phyloP scores from a whole-genome alignment of 2,888 invertebrate species.

The Cheilosia grossa region DNA sequence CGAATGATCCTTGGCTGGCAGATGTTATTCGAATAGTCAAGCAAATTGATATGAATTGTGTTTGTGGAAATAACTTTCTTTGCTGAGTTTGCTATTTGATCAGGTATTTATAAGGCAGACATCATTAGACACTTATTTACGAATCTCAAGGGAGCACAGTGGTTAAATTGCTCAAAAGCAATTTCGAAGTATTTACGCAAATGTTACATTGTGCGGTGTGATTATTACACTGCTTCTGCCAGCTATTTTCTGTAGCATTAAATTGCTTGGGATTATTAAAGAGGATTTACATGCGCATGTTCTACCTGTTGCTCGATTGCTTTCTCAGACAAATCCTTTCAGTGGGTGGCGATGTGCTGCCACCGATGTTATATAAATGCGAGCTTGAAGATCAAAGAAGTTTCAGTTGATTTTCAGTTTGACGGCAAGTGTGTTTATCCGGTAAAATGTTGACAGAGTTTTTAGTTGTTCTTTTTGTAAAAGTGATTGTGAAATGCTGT shows the following conservation, averaged over 20 bases:
- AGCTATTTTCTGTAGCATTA: conserved; percentile 5
- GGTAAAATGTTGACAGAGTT: conserved; percentile 28
- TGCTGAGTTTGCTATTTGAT: conserved; percentile 8
- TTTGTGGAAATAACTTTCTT: conserved; percentile 4
- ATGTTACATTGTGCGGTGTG: not conserved
- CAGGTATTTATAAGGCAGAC: not conserved
- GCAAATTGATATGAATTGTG: conserved; percentile 51
- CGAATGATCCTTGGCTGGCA: conserved; percentile 50
- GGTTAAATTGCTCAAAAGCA: conserved; percentile 26
- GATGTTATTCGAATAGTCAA: conserved; percentile 26
- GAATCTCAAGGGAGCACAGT: conserved; percentile 17
- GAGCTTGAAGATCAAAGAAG: conserved; percentile 35
- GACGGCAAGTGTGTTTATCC: conserved; percentile 2
- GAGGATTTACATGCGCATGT: conserved; percentile 53
- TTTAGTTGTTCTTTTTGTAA: conserved; percentile 20
- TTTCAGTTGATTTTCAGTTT: conserved; percentile 65
- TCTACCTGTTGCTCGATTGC: conserved; percentile 30
- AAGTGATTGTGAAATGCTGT: conserved; percentile 23
- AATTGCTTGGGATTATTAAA: conserved; percentile 19
- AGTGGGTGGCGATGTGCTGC: not conserved
- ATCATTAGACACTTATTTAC: conserved; percentile 1
- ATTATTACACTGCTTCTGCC: not conserved
- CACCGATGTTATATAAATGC: conserved; percentile 54
- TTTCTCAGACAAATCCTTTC: not conserved
- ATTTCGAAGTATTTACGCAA: not conserved